These are phyloP conservation scores for Coboldia fuscipes DNA, from an alignment of 1,140 invertebrate genomes.

Conservation along the genomic window DNA sequence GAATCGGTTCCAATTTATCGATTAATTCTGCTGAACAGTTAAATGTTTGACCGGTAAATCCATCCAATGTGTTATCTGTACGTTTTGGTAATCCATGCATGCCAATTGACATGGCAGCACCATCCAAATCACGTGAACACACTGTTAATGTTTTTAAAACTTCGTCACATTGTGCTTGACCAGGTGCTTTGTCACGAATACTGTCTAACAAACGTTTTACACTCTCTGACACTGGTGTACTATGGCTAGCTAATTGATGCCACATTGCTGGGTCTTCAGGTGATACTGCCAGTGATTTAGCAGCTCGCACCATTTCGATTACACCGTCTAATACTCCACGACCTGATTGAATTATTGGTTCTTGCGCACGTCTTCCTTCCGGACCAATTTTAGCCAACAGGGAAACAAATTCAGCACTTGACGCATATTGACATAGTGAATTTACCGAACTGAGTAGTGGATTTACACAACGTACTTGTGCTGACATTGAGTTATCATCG, in stretches of 20 bases:
- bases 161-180: constrained; percentile 78
- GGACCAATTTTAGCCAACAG: constrained; percentile 78
- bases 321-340: constrained; percentile 35
- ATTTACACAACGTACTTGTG: constrained; percentile 49
- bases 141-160: constrained; percentile 58
- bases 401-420: constrained; percentile 78
- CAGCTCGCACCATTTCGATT: constrained; percentile 60
- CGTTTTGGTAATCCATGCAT: constrained; percentile 54
- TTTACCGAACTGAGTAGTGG: constrained; percentile 82
- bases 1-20: constrained; percentile 61
- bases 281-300: constrained; percentile 71
- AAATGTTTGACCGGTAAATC: constrained; percentile 57
- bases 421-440: constrained; percentile 79
- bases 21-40: constrained; percentile 51
- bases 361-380: constrained; percentile 53
- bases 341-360: constrained; percentile 72
- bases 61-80: constrained; percentile 56
- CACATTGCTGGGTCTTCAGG: constrained; percentile 84
- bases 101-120: constrained; percentile 66
- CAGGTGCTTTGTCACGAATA: constrained; percentile 86
- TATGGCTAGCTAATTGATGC: constrained; percentile 81
- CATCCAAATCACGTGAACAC: constrained; percentile 64
- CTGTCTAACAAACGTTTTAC: constrained; percentile 84
- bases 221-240: constrained; percentile 86
- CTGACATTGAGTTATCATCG: constrained; percentile 49